Conservation (phyloP, 2,797 vertebrate genomes). For the Dromococcyx pavoninus region DNA sequence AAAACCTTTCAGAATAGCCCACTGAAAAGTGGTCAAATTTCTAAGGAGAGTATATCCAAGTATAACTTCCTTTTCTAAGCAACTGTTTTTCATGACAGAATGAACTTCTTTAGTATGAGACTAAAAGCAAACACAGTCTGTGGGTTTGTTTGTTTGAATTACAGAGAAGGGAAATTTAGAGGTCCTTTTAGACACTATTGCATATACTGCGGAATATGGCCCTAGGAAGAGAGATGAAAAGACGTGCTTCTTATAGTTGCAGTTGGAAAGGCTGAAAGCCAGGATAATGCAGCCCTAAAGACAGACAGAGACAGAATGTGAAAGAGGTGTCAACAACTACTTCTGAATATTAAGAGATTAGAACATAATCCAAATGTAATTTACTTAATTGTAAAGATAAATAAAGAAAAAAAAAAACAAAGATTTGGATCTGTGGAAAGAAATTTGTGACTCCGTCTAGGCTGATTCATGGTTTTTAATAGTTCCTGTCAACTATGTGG, state of each 20-base stretch:
- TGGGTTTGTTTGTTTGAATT: background rate
- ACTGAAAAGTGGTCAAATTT: background rate
- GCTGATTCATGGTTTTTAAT: background rate
- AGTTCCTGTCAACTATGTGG: background rate
- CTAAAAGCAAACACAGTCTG: background rate
- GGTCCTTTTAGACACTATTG: background rate
- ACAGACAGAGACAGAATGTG: background rate
- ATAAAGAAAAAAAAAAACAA: background rate
- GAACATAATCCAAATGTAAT: background rate
- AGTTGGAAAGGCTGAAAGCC: background rate
- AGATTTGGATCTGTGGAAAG: background rate
- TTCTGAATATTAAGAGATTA: background rate
- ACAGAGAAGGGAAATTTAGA: background rate
- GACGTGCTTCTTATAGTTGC: background rate
- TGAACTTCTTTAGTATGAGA: background rate
- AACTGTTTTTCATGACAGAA: background rate
- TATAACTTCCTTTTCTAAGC: background rate
- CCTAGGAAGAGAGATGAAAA: background rate
- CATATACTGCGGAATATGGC: background rate
- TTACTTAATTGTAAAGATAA: background rate
- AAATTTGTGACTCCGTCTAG: background rate
- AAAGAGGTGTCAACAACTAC: background rate
- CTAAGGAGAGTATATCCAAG: background rate
- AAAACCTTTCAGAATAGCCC: background rate
- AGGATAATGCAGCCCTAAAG: background rate